Evolutionary conservation across 2,888 invertebrate genomes (phyloP).

Genomic region (Platypus cylindrus): DNA sequence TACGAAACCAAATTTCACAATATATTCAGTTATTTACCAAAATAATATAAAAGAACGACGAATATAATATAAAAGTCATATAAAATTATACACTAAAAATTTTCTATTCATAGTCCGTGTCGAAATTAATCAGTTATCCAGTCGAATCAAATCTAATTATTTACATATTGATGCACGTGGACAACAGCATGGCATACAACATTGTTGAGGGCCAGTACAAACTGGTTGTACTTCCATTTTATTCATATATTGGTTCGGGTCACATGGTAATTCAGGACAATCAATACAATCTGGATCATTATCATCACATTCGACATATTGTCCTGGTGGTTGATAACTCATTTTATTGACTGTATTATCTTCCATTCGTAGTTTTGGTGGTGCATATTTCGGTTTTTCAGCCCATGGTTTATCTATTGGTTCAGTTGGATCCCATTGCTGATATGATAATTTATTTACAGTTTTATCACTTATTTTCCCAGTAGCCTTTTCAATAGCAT

Average conservation of each 20-base stretch:
- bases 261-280: constrained; percentile 27
- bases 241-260: constrained; percentile 13
- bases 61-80: no score
- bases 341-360: constrained; percentile 48
- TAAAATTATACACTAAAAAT: no score
- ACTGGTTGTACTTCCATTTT: no score
- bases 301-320: constrained; percentile 43
- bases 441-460: constrained; percentile 37
- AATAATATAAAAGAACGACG: no score
- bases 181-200: constrained; percentile 31
- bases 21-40: no score
- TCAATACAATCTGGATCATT: constrained; percentile 41
- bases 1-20: no score
- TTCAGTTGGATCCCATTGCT: constrained; percentile 33
- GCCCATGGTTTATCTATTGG: constrained; percentile 36
- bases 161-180: constrained; percentile 31
- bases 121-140: not conserved
- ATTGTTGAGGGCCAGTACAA: constrained; percentile 20
- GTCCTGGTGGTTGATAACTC: constrained; percentile 48
- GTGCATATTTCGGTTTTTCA: constrained; percentile 31
- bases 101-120: not conserved
- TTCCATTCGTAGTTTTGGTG: constrained; percentile 36
- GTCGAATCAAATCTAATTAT: no score
- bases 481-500: constrained; percentile 24
- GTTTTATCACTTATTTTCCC: constrained; percentile 31